These are phyloP conservation scores for Eupithecia insigniata DNA, from an alignment of 2,888 invertebrate genomes.

Conservation along the genomic window DNA sequence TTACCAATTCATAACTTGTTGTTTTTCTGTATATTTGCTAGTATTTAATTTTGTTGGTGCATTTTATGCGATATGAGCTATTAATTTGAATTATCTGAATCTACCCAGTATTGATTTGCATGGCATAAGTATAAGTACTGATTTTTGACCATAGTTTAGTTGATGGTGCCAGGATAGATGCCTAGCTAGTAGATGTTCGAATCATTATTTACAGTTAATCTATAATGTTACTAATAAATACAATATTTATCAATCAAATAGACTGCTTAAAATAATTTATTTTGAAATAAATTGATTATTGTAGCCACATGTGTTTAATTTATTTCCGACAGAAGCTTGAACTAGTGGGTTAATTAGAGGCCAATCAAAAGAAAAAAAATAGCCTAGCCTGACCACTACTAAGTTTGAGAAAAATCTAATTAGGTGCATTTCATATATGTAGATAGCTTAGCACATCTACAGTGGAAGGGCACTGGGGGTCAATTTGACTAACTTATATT, in stretches of 20 bases:
- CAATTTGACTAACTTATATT: neutral
- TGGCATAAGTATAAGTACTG: neutral
- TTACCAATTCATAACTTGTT: neutral
- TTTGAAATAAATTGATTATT: slow-evolving; percentile 62
- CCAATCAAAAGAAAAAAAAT: too few species aligned
- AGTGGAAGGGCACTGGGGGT: neutral
- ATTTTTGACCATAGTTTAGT: neutral
- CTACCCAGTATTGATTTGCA: neutral
- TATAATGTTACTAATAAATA: slow-evolving; percentile 34
- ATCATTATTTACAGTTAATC: slow-evolving; percentile 22
- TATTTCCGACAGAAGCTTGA: slow-evolving; percentile 20
- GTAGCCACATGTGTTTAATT: slow-evolving; percentile 46
- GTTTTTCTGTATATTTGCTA: neutral
- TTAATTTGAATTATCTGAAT: neutral
- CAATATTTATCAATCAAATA: slow-evolving; percentile 52
- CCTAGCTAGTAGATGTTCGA: slow-evolving; percentile 21
- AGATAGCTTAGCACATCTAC: too few species aligned
- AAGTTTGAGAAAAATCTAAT: neutral
- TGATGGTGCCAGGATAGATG: slow-evolving; percentile 22
- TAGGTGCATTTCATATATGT: too few species aligned
- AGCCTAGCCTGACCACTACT: neutral
- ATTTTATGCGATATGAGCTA: neutral
- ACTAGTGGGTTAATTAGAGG: too few species aligned
- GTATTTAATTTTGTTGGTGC: neutral
- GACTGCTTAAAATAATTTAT: slow-evolving; percentile 72